These are phyloP conservation scores for Sycophaga agraensis DNA, from an alignment of 1,140 invertebrate species.

Conservation along the genomic window DNA sequence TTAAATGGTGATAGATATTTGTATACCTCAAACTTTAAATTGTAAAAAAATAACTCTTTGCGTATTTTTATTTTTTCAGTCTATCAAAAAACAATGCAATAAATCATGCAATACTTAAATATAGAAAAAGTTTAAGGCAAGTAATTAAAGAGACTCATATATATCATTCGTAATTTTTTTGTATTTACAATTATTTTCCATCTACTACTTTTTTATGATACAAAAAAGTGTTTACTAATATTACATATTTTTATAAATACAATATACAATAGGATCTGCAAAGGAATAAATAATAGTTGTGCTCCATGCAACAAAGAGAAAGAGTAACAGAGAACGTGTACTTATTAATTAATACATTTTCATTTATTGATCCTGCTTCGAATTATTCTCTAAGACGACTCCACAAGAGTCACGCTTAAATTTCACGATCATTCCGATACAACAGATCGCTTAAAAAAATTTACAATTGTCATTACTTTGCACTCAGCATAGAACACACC, in stretches of 20 bases:
- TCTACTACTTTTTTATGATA: slow-evolving; percentile 11
- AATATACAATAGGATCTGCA: slow-evolving; percentile 19
- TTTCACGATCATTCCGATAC: slow-evolving; percentile 14
- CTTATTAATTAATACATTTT: neutral
- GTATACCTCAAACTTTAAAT: too few relatives aligned
- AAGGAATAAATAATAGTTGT: slow-evolving; percentile 18
- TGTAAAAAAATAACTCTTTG: too few relatives aligned
- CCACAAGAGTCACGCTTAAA: slow-evolving; percentile 24
- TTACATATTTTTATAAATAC: slow-evolving; percentile 2
- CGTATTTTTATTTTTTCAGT: too few relatives aligned
- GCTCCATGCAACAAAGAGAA: slow-evolving; percentile 3
- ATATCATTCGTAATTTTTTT: neutral
- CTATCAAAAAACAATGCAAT: neutral
- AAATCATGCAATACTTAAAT: neutral
- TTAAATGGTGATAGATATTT: too few relatives aligned
- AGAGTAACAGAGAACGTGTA: slow-evolving; percentile 6
- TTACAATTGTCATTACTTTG: slow-evolving; percentile 19
- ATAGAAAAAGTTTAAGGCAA: neutral
- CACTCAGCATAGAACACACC: neutral
- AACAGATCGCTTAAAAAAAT: slow-evolving; percentile 23
- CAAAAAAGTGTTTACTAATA: slow-evolving; percentile 19
- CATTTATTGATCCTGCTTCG: neutral
- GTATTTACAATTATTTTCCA: slow-evolving; percentile 17
- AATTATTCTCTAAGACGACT: slow-evolving; percentile 20
- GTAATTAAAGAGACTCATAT: neutral